A percentile compares a stretch with the other conserved stretches of the same genome.
Conservation (phyloP, 2,113 vertebrate genomes). For the Pungitius pungitius region DNA sequence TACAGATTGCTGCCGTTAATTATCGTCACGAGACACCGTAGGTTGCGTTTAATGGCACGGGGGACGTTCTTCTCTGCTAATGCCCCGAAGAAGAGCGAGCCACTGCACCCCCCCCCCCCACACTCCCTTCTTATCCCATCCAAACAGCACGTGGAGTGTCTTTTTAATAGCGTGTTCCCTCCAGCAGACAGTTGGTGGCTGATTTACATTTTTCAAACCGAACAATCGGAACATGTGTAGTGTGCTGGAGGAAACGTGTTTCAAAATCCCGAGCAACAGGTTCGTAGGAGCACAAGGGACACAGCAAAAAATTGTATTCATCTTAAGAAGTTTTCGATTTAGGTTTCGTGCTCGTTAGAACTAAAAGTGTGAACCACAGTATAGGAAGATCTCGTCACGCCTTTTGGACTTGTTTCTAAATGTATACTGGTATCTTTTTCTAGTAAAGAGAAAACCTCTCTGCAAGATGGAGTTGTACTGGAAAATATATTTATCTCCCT, state of each 20-base stretch:
- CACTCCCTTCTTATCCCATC: too few relatives aligned
- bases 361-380: background rate
- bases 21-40: background rate
- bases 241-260: background rate
- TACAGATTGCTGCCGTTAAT: constrained; percentile 24
- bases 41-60: constrained; percentile 48
- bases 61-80: constrained; percentile 32
- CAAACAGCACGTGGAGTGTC: constrained; percentile 47
- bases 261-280: constrained; percentile 61
- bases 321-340: too few relatives aligned
- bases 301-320: too few relatives aligned
- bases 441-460: background rate
- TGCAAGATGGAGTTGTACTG: background rate
- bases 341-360: background rate
- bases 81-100: constrained; percentile 18
- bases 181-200: background rate
- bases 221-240: background rate
- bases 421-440: background rate
- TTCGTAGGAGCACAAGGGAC: too few relatives aligned
- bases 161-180: constrained; percentile 17
- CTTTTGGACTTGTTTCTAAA: background rate
- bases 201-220: background rate
- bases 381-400: background rate
- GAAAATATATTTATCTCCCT: constrained; percentile 3
- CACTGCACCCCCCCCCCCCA: background rate